phyloP scores from a whole-genome alignment of 2,113 vertebrate genomes.

The Gobio gobio region DNA sequence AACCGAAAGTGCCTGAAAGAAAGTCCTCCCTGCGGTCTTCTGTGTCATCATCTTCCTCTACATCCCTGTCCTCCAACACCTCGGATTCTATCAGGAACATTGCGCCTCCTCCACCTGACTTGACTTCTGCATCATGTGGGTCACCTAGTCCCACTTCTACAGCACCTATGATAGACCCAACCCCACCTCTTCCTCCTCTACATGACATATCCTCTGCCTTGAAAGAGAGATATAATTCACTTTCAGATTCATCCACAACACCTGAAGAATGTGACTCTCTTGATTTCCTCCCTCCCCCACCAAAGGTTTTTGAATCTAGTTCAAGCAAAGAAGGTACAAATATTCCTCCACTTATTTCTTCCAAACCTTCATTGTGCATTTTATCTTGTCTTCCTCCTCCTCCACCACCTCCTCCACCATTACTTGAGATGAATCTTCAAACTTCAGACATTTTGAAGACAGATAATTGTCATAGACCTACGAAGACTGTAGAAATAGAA shows the following conservation, averaged over 20 bases:
- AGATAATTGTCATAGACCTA: neutral
- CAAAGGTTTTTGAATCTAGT: constrained; percentile 23
- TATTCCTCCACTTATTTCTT: constrained; percentile 18
- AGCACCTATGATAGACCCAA: constrained; percentile 48
- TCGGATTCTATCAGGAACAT: constrained; percentile 74
- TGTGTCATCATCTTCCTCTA: constrained; percentile 83
- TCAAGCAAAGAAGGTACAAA: constrained; percentile 9
- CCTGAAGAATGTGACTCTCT: constrained; percentile 22
- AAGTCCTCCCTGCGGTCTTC: constrained; percentile 88
- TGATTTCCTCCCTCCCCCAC: constrained; percentile 10
- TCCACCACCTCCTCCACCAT: constrained; percentile 46
- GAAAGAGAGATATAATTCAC: constrained; percentile 15
- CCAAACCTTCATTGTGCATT: neutral
- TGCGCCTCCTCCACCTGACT: constrained; percentile 47
- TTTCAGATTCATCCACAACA: neutral
- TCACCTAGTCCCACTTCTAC: neutral
- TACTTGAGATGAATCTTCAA: constrained; percentile 21
- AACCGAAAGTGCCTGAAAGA: constrained; percentile 91
- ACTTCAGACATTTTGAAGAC: constrained; percentile 7
- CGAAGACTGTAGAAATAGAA: neutral
- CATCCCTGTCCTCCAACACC: constrained; percentile 86
- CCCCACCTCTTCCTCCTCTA: constrained; percentile 50
- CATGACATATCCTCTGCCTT: constrained; percentile 19
- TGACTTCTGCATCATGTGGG: constrained; percentile 38
- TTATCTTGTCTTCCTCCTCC: constrained; percentile 33